phyloP scores from a whole-genome alignment of 2,888 invertebrate genomes.

The Hesperia comma region DNA sequence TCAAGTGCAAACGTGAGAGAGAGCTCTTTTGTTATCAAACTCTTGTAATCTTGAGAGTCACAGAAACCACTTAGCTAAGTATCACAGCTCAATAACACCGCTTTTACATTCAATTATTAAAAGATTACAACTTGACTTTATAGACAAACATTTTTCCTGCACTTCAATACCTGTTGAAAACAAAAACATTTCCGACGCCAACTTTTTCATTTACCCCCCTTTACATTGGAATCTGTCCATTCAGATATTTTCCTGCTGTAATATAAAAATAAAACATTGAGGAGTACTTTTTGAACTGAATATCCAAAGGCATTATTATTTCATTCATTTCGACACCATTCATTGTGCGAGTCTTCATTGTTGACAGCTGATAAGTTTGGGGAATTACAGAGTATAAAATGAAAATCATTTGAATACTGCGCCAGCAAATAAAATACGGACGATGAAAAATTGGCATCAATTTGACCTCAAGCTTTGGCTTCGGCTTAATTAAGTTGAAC shows the following conservation, averaged over 20 bases:
- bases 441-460: constrained; percentile 8
- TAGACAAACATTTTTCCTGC: constrained; percentile 68
- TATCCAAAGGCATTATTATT: constrained; percentile 52
- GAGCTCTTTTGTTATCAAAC: too few relatives aligned
- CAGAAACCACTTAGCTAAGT: too few relatives aligned
- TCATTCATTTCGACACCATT: constrained; percentile 52
- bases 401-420: constrained; percentile 10
- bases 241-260: constrained; percentile 56
- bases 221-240: constrained; percentile 44
- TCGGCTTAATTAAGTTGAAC: too few relatives aligned
- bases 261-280: constrained; percentile 56
- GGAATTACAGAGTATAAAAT: constrained; percentile 25
- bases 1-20: too few relatives aligned
- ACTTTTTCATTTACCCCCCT: constrained; percentile 66
- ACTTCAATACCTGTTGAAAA: constrained; percentile 60
- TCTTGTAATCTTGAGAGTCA: too few relatives aligned
- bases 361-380: constrained; percentile 36
- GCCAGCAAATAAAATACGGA: constrained; percentile 4
- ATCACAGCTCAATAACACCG: too few relatives aligned
- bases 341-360: constrained; percentile 45
- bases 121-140: constrained; percentile 31
- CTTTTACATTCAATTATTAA: too few relatives aligned
- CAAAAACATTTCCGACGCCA: constrained; percentile 59
- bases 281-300: constrained; percentile 53
- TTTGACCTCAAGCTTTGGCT: neutral